A percentile compares a stretch with the other conserved stretches of the same genome.
phyloP scores from a whole-genome alignment of 2,113 vertebrate genomes.

The Porphyrio hochstetteri region DNA sequence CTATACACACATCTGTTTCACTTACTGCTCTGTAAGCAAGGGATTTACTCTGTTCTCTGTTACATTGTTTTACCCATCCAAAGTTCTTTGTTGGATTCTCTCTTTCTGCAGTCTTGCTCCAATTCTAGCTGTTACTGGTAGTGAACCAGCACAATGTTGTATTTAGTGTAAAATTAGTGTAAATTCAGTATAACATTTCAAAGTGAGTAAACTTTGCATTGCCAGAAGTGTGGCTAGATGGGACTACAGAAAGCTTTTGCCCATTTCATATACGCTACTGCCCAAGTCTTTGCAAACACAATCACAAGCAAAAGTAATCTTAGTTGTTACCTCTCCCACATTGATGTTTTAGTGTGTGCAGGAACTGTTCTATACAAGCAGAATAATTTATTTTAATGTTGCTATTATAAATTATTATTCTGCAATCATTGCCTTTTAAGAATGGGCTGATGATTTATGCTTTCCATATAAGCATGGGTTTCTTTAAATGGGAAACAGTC shows the following conservation, averaged over 20 bases:
- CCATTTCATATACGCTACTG: background rate
- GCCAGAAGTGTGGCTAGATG: background rate
- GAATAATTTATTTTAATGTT: constrained; percentile 49
- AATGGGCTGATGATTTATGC: constrained; percentile 29
- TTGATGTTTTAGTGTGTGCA: background rate
- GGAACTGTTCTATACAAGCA: background rate
- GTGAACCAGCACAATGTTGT: background rate
- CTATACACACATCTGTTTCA: background rate
- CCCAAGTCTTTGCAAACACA: background rate
- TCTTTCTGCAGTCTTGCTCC: background rate
- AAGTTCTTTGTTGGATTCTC: background rate
- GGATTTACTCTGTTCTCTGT: background rate
- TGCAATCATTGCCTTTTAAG: constrained; percentile 31
- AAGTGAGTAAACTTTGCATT: background rate
- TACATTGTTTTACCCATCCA: background rate
- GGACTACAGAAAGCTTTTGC: background rate
- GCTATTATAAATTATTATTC: constrained; percentile 49
- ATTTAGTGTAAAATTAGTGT: background rate
- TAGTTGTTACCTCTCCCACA: background rate
- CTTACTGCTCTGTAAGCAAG: background rate
- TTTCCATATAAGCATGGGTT: background rate
- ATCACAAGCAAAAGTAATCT: background rate
- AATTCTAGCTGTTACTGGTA: background rate
- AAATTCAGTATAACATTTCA: background rate
- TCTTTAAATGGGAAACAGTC: constrained; percentile 32